Percentiles rank a stretch among this genome's conserved stretches.
phyloP scores from a whole-genome alignment of 2,888 invertebrate species.

The Myathropa florea region DNA sequence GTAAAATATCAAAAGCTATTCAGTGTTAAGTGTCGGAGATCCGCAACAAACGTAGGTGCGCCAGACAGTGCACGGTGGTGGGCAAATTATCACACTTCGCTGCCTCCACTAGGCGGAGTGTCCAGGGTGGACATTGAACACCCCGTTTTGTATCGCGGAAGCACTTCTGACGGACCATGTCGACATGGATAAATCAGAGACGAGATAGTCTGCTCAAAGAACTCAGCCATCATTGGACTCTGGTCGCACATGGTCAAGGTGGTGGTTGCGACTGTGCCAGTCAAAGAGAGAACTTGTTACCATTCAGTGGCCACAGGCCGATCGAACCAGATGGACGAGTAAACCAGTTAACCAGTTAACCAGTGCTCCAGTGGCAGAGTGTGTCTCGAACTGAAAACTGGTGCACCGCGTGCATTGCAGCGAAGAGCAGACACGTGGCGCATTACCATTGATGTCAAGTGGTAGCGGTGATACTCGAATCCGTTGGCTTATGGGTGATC shows the following conservation, averaged over 20 bases:
- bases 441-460: conserved; percentile 14
- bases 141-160: conserved; percentile 49
- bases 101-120: conserved; percentile 47
- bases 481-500: conserved; percentile 1
- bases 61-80: conserved; percentile 21
- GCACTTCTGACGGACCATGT: conserved; percentile 40
- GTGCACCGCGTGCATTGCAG: conserved; percentile 14
- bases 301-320: not conserved
- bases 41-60: conserved; percentile 42
- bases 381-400: conserved; percentile 6
- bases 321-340: conserved; percentile 5
- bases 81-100: conserved; percentile 67
- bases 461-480: not conserved
- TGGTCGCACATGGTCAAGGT: conserved; percentile 57
- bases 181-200: conserved; percentile 52
- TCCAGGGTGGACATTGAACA: not conserved
- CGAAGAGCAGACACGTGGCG: conserved; percentile 36
- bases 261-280: not conserved
- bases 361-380: not conserved
- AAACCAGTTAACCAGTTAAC: not conserved
- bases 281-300: not conserved
- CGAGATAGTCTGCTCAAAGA: conserved; percentile 32
- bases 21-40: not conserved
- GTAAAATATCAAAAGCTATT: conserved; percentile 64
- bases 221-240: conserved; percentile 26